A percentile compares a stretch with the other conserved stretches of the same genome.
These are phyloP conservation scores for Harpagoxenus sublaevis DNA, from an alignment of 2,888 invertebrate genomes.

Conservation along the genomic window DNA sequence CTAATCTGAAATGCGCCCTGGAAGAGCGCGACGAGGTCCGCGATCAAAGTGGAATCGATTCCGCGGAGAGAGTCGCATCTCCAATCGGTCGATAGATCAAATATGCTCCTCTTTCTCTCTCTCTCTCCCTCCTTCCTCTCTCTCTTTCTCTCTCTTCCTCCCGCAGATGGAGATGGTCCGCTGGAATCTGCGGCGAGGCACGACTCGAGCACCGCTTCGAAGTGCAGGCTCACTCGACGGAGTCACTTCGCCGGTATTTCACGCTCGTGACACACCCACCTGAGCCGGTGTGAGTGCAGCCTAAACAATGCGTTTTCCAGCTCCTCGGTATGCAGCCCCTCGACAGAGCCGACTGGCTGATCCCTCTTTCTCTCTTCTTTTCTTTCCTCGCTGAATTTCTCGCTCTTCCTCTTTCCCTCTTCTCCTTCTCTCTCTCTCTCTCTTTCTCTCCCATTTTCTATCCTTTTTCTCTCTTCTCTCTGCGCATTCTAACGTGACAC, in stretches of 20 bases:
- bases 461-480: constrained; percentile 15
- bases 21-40: constrained; percentile 11
- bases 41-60: constrained; percentile 33
- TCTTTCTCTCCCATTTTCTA: constrained; percentile 32
- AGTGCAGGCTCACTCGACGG: constrained; percentile 31
- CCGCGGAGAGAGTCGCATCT: constrained; percentile 24
- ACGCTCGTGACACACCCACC: constrained; percentile 78
- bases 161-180: not conserved
- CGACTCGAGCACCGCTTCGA: constrained; percentile 41
- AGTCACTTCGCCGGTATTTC: constrained; percentile 76
- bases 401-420: not conserved
- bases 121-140: not conserved
- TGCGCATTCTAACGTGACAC: constrained; percentile 34
- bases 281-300: constrained; percentile 71
- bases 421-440: constrained; percentile 5
- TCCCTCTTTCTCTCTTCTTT: constrained; percentile 54
- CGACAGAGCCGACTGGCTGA: constrained; percentile 38
- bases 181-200: constrained; percentile 47
- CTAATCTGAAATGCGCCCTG: constrained; percentile 36
- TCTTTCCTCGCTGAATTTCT: constrained; percentile 32
- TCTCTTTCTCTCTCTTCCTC: not conserved
- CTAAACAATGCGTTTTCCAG: constrained; percentile 81
- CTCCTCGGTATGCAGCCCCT: constrained; percentile 68
- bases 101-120: not conserved
- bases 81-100: constrained; percentile 20